These are phyloP conservation scores for Acanthurus tractus DNA, from an alignment of 2,797 vertebrate genomes.

Conservation along the genomic window DNA sequence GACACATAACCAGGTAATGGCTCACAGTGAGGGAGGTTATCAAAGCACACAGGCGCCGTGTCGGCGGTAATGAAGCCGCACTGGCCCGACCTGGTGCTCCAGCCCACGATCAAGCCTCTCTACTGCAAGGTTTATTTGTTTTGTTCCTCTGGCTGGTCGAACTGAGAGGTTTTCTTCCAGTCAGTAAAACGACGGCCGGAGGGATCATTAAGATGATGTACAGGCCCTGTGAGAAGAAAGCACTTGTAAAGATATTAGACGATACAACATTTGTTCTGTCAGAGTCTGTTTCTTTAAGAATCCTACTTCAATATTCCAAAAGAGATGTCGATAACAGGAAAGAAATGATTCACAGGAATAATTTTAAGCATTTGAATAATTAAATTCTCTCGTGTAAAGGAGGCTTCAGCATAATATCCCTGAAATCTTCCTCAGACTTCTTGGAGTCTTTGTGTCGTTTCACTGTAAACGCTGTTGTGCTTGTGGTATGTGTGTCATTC, in stretches of 20 bases:
- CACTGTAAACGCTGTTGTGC: conserved; percentile 22
- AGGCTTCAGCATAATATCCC: neutral
- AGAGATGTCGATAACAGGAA: neutral
- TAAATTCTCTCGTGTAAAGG: conserved; percentile 9
- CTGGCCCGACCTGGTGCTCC: conserved; percentile 46
- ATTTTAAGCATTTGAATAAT: conserved; percentile 7
- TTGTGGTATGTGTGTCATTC: conserved; percentile 45
- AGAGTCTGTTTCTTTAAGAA: neutral
- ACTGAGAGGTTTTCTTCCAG: conserved; percentile 31
- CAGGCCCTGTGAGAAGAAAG: conserved; percentile 34
- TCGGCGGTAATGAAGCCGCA: conserved; percentile 69
- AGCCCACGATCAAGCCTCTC: conserved; percentile 45
- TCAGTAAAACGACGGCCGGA: conserved; percentile 9
- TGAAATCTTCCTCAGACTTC: conserved; percentile 5
- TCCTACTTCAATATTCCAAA: conserved; percentile 6
- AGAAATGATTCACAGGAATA: neutral
- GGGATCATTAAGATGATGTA: conserved; percentile 53
- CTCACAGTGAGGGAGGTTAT: conserved; percentile 59
- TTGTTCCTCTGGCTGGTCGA: conserved; percentile 43
- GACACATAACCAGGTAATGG: conserved; percentile 69
- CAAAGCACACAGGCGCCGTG: conserved; percentile 54
- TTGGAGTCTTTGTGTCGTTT: neutral
- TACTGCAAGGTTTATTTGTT: conserved; percentile 63
- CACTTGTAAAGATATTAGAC: conserved; percentile 46
- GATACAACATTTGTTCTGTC: conserved; percentile 25